phyloP scores from a whole-genome alignment of 2,888 invertebrate genomes.

The Ceriagrion tenellum region DNA sequence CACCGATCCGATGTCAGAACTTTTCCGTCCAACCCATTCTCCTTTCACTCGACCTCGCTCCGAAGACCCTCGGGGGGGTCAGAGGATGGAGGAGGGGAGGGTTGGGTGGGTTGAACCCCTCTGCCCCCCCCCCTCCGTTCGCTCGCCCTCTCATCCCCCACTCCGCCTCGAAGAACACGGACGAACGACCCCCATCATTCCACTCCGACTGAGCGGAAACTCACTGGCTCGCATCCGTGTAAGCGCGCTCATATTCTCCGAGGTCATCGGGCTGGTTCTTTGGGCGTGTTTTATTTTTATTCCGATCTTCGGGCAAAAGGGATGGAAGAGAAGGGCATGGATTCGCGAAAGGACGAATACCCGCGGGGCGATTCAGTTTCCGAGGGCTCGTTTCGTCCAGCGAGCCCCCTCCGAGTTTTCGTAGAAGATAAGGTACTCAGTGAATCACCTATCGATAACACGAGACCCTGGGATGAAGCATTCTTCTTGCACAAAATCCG shows the following conservation, averaged over 20 bases:
- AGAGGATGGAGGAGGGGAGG: no score
- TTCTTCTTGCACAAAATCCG: no score
- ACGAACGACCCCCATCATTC: not conserved
- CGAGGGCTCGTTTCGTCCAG: not conserved
- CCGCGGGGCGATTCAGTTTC: not conserved
- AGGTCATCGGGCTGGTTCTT: not conserved
- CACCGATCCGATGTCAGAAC: not conserved
- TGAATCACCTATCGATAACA: no score
- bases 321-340: not conserved
- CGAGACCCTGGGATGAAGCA: no score
- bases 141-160: not conserved
- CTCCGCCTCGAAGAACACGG: not conserved
- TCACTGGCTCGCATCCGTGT: not conserved
- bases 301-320: not conserved
- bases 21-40: not conserved
- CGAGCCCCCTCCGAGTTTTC: not conserved
- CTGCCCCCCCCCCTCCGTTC: not conserved
- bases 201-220: not conserved
- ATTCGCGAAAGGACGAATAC: not conserved
- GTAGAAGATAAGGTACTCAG: not conserved
- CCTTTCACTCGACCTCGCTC: not conserved
- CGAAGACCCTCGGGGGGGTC: not conserved
- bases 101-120: no score
- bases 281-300: not conserved
- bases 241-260: not conserved